phyloP scores from a whole-genome alignment of 2,797 vertebrate species.

The Alauda arvensis region DNA sequence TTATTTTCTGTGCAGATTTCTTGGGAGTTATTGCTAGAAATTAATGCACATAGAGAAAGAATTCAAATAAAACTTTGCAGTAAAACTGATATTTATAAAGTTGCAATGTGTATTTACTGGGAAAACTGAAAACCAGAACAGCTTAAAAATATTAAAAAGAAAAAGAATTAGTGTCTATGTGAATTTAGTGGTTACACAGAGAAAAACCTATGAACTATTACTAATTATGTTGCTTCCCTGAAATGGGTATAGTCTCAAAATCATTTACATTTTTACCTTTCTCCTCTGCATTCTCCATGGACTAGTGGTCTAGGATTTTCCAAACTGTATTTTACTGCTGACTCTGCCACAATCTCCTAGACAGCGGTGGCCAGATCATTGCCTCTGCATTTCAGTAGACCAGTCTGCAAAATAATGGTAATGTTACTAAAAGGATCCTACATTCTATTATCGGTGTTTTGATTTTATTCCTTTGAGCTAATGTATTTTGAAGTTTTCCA shows the following conservation, averaged over 20 bases:
- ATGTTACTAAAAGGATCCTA: background rate
- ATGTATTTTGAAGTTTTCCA: background rate
- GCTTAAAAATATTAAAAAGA: background rate
- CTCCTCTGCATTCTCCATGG: background rate
- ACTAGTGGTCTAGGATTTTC: background rate
- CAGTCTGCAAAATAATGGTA: background rate
- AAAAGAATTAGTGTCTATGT: background rate
- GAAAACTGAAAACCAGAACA: background rate
- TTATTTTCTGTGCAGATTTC: background rate
- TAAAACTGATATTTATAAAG: background rate
- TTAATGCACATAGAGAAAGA: background rate
- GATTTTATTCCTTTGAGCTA: background rate
- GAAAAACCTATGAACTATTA: background rate
- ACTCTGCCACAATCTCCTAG: background rate
- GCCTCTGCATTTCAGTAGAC: background rate
- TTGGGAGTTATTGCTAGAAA: background rate
- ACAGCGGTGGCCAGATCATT: background rate
- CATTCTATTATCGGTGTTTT: background rate
- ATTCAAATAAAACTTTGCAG: background rate
- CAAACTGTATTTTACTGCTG: background rate
- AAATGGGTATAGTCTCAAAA: background rate
- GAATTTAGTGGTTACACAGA: background rate
- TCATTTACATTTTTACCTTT: background rate
- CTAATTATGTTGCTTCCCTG: background rate
- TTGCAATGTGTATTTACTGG: background rate